These are phyloP conservation scores for Periophthalmodon schlosseri DNA, from an alignment of 2,113 vertebrate genomes.

Conservation along the genomic window DNA sequence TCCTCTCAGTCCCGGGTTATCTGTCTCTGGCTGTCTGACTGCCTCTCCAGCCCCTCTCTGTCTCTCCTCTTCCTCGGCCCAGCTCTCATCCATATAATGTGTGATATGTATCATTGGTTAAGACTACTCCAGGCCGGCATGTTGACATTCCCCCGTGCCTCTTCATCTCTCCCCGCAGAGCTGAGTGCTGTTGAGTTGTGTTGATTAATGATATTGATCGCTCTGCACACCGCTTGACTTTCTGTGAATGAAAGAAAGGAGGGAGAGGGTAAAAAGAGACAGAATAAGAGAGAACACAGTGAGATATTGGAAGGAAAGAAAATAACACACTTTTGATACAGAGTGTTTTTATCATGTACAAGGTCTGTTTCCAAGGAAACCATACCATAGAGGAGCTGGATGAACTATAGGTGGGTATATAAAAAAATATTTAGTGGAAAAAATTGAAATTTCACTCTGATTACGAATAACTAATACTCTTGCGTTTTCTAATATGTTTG, in stretches of 20 bases:
- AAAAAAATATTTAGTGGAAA: constrained; percentile 24
- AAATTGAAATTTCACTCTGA: no score
- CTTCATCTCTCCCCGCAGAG: constrained; percentile 76
- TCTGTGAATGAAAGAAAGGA: constrained; percentile 58
- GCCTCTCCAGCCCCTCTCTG: constrained; percentile 58
- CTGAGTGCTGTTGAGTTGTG: constrained; percentile 76
- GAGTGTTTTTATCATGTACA: constrained; percentile 21
- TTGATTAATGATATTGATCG: constrained; percentile 81
- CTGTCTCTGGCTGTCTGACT: constrained; percentile 66
- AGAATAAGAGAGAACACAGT: constrained; percentile 38
- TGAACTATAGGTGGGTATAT: constrained; percentile 39
- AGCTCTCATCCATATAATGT: constrained; percentile 75
- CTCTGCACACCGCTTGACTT: constrained; percentile 73
- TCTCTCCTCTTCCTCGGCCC: constrained; percentile 58
- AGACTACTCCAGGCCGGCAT: constrained; percentile 75
- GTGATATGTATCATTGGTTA: constrained; percentile 79
- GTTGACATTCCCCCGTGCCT: constrained; percentile 77
- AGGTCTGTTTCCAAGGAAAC: constrained; percentile 73
- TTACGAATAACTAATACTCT: no score
- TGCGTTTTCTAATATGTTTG: no score
- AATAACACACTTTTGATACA: constrained; percentile 61
- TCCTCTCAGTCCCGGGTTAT: constrained; percentile 61
- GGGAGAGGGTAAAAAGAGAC: constrained; percentile 34
- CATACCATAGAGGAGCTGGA: constrained; percentile 58
- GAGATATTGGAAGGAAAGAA: constrained; percentile 56